These are phyloP conservation scores for Alethe castanea DNA, from an alignment of 2,113 vertebrate genomes.

Conservation along the genomic window DNA sequence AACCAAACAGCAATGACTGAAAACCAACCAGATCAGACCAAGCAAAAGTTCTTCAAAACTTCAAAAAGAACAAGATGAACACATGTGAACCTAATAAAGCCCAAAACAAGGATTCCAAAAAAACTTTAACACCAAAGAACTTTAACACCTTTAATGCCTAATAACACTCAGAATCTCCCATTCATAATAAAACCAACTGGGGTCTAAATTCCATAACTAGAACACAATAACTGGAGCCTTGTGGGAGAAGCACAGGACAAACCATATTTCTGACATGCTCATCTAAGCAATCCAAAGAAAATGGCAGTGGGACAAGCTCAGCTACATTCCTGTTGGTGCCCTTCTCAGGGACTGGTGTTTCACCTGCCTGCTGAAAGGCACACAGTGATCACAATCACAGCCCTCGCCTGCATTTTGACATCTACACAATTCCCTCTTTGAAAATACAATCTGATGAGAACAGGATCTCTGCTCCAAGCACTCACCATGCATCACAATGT, in stretches of 20 bases:
- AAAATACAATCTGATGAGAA: not conserved
- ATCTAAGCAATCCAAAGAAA: not conserved
- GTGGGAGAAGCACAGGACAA: not conserved
- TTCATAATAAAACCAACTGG: not conserved
- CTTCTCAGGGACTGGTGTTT: not conserved
- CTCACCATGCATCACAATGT: not conserved
- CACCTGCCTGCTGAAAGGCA: not conserved
- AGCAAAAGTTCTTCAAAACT: not conserved
- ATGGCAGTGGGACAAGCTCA: not conserved
- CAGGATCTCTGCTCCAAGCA: not conserved
- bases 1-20: not conserved
- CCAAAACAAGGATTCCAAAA: not conserved
- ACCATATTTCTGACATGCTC: not conserved
- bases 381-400: not conserved
- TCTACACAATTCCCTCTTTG: not conserved
- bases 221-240: not conserved
- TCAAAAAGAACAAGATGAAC: not conserved
- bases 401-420: not conserved
- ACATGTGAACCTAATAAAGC: not conserved
- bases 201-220: not conserved
- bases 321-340: not conserved
- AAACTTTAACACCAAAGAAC: not conserved
- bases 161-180: not conserved
- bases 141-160: not conserved
- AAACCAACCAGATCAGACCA: not conserved